Evolutionary conservation across 2,888 invertebrate species (phyloP).

Genomic region (Timema podura): DNA sequence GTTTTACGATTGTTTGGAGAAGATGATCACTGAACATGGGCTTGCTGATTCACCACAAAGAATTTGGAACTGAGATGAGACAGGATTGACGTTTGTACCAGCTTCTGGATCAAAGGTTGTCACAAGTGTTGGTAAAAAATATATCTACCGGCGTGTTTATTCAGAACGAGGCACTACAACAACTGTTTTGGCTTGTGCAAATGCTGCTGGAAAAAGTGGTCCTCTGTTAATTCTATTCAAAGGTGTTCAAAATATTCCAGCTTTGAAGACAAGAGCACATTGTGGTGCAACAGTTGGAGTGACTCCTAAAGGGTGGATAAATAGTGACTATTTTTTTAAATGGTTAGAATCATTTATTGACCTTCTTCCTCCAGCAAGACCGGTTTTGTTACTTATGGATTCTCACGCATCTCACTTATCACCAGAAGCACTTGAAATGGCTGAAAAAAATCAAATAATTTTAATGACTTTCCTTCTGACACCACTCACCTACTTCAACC

Average conservation of each 20-base stretch:
- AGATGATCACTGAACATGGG: not conserved
- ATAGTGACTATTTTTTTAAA: not conserved
- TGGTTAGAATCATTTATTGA: not conserved
- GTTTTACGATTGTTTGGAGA: not conserved
- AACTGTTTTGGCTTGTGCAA: not conserved
- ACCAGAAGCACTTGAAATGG: too few species aligned
- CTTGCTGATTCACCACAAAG: not conserved
- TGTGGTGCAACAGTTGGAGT: too few species aligned
- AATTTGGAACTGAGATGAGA: conserved; percentile 12
- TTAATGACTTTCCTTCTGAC: too few species aligned
- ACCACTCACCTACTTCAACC: too few species aligned
- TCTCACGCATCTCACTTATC: too few species aligned
- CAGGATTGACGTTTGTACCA: conserved; percentile 2
- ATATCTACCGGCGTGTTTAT: conserved; percentile 7
- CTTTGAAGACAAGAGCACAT: too few species aligned
- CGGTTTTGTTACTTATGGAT: not conserved
- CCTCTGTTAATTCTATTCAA: too few species aligned
- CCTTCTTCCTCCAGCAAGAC: not conserved
- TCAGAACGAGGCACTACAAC: not conserved
- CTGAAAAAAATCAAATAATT: too few species aligned
- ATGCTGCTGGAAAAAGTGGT: not conserved
- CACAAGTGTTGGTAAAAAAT: conserved; percentile 9
- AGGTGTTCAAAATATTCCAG: too few species aligned
- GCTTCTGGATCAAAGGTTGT: not conserved
- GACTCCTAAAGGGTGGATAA: too few species aligned